Percentiles rank a stretch among this genome's conserved stretches.
phyloP scores from a whole-genome alignment of 2,888 invertebrate genomes.

The Cataglyphis cursor region DNA sequence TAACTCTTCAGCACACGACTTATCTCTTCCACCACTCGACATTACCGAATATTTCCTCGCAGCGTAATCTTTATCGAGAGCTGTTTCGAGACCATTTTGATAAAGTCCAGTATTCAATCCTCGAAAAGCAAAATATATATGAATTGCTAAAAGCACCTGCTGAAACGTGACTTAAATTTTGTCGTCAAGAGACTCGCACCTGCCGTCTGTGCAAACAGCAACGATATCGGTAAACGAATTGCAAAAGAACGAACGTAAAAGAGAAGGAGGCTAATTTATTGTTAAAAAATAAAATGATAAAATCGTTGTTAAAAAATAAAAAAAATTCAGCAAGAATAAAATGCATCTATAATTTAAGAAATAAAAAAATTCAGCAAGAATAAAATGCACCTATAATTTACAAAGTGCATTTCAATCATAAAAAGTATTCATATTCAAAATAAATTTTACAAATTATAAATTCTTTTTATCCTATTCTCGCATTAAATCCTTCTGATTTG shows the following conservation, averaged over 20 bases:
- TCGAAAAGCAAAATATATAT: conserved; percentile 3
- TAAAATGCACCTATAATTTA: not conserved
- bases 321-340: not conserved
- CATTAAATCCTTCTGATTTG: not conserved
- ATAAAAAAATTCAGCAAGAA: not conserved
- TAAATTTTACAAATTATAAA: not conserved
- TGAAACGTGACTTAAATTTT: conserved; percentile 66
- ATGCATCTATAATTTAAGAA: not conserved
- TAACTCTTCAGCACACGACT: conserved; percentile 11
- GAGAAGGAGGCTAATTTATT: not conserved
- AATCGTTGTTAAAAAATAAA: too few species aligned
- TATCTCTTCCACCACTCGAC: conserved; percentile 41
- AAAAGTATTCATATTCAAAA: not conserved
- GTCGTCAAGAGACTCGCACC: conserved; percentile 62
- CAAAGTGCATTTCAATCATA: not conserved
- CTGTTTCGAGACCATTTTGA: not conserved
- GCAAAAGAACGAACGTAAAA: not conserved
- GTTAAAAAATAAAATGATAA: not conserved
- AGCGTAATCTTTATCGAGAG: conserved; percentile 6
- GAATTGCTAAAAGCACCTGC: conserved; percentile 63
- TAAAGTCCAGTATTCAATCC: not conserved
- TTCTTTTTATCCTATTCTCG: not conserved
- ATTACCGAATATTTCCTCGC: conserved; percentile 34
- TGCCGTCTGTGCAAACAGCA: conserved; percentile 46
- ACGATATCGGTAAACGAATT: conserved; percentile 17